A percentile compares a stretch with the other conserved stretches of the same genome.
Conservation (phyloP, 2,888 invertebrate species). For the Caenorhabditis wallacei region DNA sequence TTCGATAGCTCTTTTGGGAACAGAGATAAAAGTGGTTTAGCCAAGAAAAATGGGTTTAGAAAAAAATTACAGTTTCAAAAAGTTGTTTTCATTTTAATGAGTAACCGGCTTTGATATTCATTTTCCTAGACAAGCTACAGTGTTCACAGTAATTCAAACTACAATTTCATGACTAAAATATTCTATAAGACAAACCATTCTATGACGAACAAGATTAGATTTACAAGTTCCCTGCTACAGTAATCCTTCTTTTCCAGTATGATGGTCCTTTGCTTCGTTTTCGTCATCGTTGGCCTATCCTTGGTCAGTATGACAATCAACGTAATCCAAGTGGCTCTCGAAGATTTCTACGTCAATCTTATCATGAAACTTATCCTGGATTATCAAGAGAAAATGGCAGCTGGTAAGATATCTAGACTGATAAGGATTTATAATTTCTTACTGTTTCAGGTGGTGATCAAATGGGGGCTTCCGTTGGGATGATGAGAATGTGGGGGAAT, state of each 20-base stretch:
- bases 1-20: too few species aligned
- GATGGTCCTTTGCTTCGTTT: slow-evolving; percentile 83
- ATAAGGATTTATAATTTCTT: too few species aligned
- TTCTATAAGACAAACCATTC: too few species aligned
- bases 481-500: slow-evolving; percentile 82
- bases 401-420: slow-evolving; percentile 60
- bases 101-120: too few species aligned
- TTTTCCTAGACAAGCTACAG: too few species aligned
- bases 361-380: slow-evolving; percentile 82
- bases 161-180: too few species aligned
- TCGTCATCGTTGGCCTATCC: slow-evolving; percentile 85
- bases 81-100: too few species aligned
- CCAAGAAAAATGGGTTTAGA: too few species aligned
- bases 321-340: slow-evolving; percentile 83
- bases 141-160: too few species aligned
- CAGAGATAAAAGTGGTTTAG: too few species aligned
- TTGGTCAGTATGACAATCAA: slow-evolving; percentile 85
- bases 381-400: slow-evolving; percentile 81
- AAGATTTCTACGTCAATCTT: slow-evolving; percentile 81
- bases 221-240: neutral
- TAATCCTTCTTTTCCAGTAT: slow-evolving; percentile 70
- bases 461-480: slow-evolving; percentile 82
- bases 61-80: too few species aligned
- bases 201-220: too few species aligned
- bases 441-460: slow-evolving; percentile 72